Percentiles rank a stretch among this genome's conserved stretches.
These are phyloP conservation scores for Eriosoma lanigerum DNA, from an alignment of 1,140 invertebrate genomes.

Conservation along the genomic window DNA sequence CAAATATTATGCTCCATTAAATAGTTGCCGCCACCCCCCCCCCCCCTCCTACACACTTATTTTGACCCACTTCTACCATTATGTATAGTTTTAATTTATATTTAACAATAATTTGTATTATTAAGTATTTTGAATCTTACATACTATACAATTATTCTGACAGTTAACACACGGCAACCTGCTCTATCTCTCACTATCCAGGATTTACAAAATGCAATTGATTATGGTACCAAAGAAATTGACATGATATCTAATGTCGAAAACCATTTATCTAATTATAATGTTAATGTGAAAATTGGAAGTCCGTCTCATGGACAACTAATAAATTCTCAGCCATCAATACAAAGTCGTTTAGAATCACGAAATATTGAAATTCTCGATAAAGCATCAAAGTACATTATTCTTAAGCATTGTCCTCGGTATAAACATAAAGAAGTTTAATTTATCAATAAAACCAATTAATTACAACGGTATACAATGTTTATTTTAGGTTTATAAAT, in stretches of 20 bases:
- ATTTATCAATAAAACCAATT: background rate
- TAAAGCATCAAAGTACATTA: constrained; percentile 66
- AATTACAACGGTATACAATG: background rate
- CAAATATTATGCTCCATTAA: too few species aligned
- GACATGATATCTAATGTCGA: constrained; percentile 57
- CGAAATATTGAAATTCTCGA: constrained; percentile 64
- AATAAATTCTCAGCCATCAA: constrained; percentile 63
- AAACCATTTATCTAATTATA: constrained; percentile 62
- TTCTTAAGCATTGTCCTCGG: constrained; percentile 61
- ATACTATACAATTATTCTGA: background rate
- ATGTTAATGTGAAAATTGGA: constrained; percentile 61
- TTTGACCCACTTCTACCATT: too few species aligned
- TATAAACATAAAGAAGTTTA: constrained; percentile 54
- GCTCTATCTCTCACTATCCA: background rate
- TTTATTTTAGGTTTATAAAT: background rate
- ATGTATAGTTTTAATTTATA: too few species aligned
- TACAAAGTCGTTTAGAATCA: constrained; percentile 63
- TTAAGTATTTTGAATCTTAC: too few species aligned
- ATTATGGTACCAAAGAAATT: constrained; percentile 26
- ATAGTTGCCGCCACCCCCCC: too few species aligned
- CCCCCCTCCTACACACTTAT: too few species aligned
- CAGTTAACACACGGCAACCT: background rate
- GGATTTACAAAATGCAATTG: constrained; percentile 33
- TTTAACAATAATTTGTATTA: too few species aligned
- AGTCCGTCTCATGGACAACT: constrained; percentile 65